These are phyloP conservation scores for Eristalinus aeneus DNA, from an alignment of 2,888 invertebrate species.

Conservation along the genomic window DNA sequence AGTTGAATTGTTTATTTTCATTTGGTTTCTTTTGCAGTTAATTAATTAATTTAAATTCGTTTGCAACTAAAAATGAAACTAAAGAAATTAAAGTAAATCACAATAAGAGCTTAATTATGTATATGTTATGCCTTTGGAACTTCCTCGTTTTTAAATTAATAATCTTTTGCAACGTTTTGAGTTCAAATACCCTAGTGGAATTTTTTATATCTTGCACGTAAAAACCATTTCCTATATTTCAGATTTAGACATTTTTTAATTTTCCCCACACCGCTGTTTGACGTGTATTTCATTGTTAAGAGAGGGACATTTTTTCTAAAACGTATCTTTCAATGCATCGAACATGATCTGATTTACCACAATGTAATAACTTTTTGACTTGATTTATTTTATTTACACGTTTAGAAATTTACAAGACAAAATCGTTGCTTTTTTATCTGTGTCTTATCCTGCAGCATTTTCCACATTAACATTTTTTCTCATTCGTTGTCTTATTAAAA, in stretches of 20 bases:
- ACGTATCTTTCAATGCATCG: too few relatives aligned
- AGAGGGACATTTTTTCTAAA: too few relatives aligned
- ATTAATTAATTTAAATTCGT: neutral
- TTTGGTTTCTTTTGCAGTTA: conserved; percentile 1
- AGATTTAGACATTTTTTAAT: neutral
- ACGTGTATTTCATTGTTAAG: too few relatives aligned
- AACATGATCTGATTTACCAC: neutral
- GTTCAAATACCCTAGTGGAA: neutral
- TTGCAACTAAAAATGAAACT: conserved; percentile 29
- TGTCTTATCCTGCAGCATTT: neutral
- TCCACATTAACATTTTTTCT: conserved; percentile 23
- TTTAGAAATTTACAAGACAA: conserved; percentile 11
- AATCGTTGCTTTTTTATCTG: conserved; percentile 51
- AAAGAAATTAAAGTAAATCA: conserved; percentile 61
- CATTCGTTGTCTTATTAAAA: conserved; percentile 58
- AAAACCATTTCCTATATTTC: conserved; percentile 44
- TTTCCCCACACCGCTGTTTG: too few relatives aligned
- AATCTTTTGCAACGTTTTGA: neutral
- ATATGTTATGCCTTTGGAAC: conserved; percentile 11
- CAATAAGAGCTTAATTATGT: conserved; percentile 59
- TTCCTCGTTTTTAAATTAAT: neutral
- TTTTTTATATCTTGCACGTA: conserved; percentile 16
- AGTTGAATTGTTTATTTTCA: neutral
- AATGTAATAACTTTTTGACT: neutral
- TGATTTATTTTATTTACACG: neutral